Evolutionary conservation across 2,888 invertebrate genomes (phyloP).

Genomic region (Eupithecia centaureata): DNA sequence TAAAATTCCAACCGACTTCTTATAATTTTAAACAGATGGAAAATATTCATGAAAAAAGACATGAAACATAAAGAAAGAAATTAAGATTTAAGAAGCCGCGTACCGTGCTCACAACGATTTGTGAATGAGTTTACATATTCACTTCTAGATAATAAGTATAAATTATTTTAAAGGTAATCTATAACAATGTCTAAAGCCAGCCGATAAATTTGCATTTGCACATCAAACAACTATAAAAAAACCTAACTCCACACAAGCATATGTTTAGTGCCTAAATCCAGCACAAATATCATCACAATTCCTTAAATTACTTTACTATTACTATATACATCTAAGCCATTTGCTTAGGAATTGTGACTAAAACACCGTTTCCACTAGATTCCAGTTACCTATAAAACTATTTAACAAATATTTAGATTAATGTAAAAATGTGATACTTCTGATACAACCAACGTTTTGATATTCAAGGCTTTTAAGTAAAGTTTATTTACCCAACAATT

Average conservation of each 20-base stretch:
- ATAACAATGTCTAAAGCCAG: not conserved
- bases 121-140: not conserved
- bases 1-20: too few relatives aligned
- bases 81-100: too few relatives aligned
- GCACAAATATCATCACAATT: slow-evolving; percentile 34
- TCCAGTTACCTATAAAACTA: not conserved
- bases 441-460: not conserved
- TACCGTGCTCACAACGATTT: not conserved
- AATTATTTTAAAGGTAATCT: not conserved
- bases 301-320: slow-evolving; percentile 23
- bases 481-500: not conserved
- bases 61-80: too few relatives aligned
- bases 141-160: not conserved
- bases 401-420: not conserved
- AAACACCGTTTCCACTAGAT: slow-evolving; percentile 2
- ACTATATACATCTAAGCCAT: slow-evolving; percentile 21
- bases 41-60: too few relatives aligned
- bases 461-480: not conserved
- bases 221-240: not conserved
- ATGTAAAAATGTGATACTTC: not conserved
- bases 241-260: slow-evolving; percentile 6
- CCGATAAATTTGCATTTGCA: not conserved
- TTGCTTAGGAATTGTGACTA: slow-evolving; percentile 30
- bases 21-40: too few relatives aligned
- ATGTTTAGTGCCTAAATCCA: slow-evolving; percentile 19